These are phyloP conservation scores for Papilio xuthus DNA, from an alignment of 1,140 invertebrate genomes.

Conservation along the genomic window DNA sequence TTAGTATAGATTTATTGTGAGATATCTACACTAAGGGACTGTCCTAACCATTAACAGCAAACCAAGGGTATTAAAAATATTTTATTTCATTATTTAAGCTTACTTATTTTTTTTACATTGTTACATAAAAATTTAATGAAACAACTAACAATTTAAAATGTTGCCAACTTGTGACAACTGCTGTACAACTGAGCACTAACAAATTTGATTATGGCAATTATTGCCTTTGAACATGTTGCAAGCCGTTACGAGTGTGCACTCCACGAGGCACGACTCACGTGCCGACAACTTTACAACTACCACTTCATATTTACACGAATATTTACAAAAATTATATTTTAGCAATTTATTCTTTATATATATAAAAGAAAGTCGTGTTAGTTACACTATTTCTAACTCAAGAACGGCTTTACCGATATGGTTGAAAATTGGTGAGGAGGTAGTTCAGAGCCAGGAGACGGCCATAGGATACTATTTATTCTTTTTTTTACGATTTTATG, in stretches of 20 bases:
- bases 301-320: neutral
- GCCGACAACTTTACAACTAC: neutral
- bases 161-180: neutral
- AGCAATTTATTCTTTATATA: neutral
- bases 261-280: slow-evolving; percentile 7
- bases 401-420: too few species aligned
- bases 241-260: slow-evolving; percentile 3
- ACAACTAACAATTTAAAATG: slow-evolving; percentile 16
- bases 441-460: too few species aligned
- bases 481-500: too few species aligned
- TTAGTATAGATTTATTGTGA: too few species aligned
- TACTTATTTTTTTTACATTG: neutral
- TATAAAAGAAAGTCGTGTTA: too few species aligned
- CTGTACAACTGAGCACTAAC: slow-evolving; percentile 3
- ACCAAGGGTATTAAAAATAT: too few species aligned
- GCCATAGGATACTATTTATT: too few species aligned
- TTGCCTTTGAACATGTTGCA: slow-evolving; percentile 24
- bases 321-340: neutral
- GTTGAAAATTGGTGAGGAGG: too few species aligned
- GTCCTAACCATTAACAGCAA: too few species aligned
- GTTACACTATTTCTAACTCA: too few species aligned
- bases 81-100: neutral
- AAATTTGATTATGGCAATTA: slow-evolving; percentile 32
- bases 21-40: too few species aligned
- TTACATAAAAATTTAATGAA: slow-evolving; percentile 3